Evolutionary conservation across 2,888 invertebrate species (phyloP).

Genomic region (Ecliptopera silaceata): DNA sequence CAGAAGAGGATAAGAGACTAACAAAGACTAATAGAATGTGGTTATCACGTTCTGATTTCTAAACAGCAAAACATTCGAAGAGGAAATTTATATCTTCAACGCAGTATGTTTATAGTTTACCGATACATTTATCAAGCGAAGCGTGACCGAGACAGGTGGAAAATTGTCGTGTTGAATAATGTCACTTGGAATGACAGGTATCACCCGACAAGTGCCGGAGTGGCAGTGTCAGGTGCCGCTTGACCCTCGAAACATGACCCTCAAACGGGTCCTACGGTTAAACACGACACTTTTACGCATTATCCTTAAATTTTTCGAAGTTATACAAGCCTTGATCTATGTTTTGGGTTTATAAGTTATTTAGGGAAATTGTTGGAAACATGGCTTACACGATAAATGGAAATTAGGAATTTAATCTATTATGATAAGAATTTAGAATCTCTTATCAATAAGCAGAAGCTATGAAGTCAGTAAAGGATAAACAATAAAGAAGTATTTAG

Average conservation of each 20-base stretch:
- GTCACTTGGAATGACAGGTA: conserved; percentile 34
- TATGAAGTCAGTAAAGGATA: too few species aligned
- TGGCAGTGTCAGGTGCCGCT: conserved; percentile 15
- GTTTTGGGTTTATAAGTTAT: neutral
- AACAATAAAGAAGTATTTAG: too few species aligned
- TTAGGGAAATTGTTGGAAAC: too few species aligned
- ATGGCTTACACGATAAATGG: too few species aligned
- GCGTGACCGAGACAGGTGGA: conserved; percentile 64
- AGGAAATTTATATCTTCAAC: conserved; percentile 5
- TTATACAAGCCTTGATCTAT: conserved; percentile 7
- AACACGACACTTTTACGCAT: conserved; percentile 23
- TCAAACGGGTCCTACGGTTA: conserved; percentile 8
- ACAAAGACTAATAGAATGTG: too few species aligned
- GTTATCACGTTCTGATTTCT: too few species aligned
- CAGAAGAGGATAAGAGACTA: too few species aligned
- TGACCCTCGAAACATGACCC: conserved; percentile 25
- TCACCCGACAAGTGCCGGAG: conserved; percentile 24
- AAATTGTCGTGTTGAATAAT: conserved; percentile 74
- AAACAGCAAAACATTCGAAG: neutral
- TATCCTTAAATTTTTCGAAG: conserved; percentile 10
- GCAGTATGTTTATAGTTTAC: conserved; percentile 11
- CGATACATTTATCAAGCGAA: conserved; percentile 22
- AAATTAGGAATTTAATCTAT: too few species aligned
- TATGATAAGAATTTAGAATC: too few species aligned
- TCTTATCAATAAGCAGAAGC: too few species aligned